Percentiles rank a stretch among this genome's conserved stretches.
These are phyloP conservation scores for Litocranius walleri DNA, from an alignment of 2,113 vertebrate genomes.

Conservation along the genomic window DNA sequence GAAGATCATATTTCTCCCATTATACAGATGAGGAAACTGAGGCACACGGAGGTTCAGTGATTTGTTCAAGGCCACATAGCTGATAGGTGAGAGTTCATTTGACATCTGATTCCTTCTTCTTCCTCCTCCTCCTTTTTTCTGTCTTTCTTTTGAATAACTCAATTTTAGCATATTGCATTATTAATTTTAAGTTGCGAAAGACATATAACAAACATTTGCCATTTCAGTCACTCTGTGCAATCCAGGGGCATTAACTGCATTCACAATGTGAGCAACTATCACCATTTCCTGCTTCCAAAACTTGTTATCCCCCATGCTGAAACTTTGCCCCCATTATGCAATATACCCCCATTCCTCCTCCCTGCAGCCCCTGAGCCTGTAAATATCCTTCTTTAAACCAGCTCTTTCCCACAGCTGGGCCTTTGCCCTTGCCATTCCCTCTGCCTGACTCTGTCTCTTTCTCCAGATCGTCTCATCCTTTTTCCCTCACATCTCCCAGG, in stretches of 20 bases:
- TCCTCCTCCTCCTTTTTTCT: background rate
- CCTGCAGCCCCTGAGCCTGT: background rate
- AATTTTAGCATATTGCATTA: background rate
- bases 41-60: background rate
- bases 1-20: background rate
- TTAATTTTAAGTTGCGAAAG: background rate
- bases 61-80: background rate
- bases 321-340: background rate
- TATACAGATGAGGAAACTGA: background rate
- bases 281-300: background rate
- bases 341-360: fast-evolving
- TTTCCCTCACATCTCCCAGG: background rate
- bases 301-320: background rate
- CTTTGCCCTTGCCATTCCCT: background rate
- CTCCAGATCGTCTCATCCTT: background rate
- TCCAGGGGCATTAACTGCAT: background rate
- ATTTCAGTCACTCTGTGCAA: background rate
- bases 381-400: background rate
- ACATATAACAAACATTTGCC: background rate
- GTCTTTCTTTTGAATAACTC: background rate
- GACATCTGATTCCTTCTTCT: background rate
- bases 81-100: background rate
- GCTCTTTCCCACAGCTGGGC: too few relatives aligned
- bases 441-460: background rate
- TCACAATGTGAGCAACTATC: too few relatives aligned